Evolutionary conservation across 2,888 invertebrate genomes (phyloP), one percentile per base, ranked within the genome.

Genomic region (Lysandra coridon): DNA sequence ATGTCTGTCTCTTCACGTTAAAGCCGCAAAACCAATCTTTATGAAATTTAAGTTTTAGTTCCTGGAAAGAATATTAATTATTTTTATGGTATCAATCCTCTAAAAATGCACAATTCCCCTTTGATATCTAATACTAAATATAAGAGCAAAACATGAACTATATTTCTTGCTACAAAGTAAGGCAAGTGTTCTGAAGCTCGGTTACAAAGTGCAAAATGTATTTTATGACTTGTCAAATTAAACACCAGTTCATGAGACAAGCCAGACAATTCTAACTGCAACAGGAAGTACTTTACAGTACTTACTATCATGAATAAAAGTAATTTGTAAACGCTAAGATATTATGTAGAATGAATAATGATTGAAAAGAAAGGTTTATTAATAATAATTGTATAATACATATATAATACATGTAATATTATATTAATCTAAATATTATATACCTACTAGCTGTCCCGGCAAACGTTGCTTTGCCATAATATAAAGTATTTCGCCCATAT

Each of bases 211-310:
- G 64, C 30, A 30, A 69, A 69, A 33, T 69, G 64, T 30, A 69
- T 14, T 69, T 69, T 69, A 69, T 69, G 64, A 69, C 64, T 69
- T 69, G 64, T 69, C 30, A 69, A 69, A 30, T 69, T 69, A 69
- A 30, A 30, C 12, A 30, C 64, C 14, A 69, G 33, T 30, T 12
- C 64, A 30, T 33, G 4, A 69, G 64, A 30, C 30, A 69, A 69
- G 10, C 64, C 64, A 69, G 64, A 69, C 64, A 69, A 30, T 30
- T 69, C 3, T 69, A 69, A 69, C 64, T 30, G 64, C 64, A 30
- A 1, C 4, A 62, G 23, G n/a, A 69, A 69, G 30, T 30, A 69
- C 64, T 69, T 62, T 62, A 10, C 12, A 69, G 30, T 33, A 30
- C n/a, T n/a, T 62, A 62, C 23, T 62, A 62, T 62, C 5, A 62